Percentiles rank a stretch among this genome's conserved stretches.
phyloP scores from a whole-genome alignment of 2,888 invertebrate species.

The Heteropelma amictum region DNA sequence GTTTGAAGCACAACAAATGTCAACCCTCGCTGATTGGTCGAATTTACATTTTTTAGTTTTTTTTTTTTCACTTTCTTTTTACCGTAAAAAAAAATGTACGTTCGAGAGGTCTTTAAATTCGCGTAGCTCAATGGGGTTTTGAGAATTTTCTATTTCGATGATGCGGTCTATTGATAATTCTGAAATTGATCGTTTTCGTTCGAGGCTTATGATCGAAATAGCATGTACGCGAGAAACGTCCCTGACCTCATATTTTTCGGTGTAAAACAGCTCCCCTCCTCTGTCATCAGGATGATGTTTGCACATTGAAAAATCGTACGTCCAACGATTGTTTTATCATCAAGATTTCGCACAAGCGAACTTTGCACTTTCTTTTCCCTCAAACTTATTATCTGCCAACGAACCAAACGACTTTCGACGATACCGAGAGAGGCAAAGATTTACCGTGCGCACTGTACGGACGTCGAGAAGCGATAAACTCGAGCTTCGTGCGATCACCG shows the following conservation, averaged over 20 bases:
- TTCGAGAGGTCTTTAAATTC: too few species aligned
- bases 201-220: too few species aligned
- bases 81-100: too few species aligned
- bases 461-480: neutral
- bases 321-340: neutral
- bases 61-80: too few species aligned
- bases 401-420: neutral
- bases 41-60: too few species aligned
- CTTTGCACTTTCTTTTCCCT: constrained; percentile 1
- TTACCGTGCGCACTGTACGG: neutral
- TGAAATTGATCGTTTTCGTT: too few species aligned
- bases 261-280: constrained; percentile 7
- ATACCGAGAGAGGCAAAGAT: neutral
- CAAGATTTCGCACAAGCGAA: neutral
- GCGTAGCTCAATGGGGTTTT: too few species aligned
- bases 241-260: constrained; percentile 40
- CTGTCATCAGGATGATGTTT: constrained; percentile 24
- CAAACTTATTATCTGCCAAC: neutral
- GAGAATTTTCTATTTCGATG: too few species aligned
- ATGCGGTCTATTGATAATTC: too few species aligned
- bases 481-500: constrained; percentile 19
- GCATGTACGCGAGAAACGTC: too few species aligned
- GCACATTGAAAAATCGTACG: constrained; percentile 37
- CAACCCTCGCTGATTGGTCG: too few species aligned
- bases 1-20: too few species aligned